A percentile compares a stretch with the other conserved stretches of the same genome.
Conservation (phyloP, 2,797 vertebrate genomes). For the Gambusia yucatana region DNA sequence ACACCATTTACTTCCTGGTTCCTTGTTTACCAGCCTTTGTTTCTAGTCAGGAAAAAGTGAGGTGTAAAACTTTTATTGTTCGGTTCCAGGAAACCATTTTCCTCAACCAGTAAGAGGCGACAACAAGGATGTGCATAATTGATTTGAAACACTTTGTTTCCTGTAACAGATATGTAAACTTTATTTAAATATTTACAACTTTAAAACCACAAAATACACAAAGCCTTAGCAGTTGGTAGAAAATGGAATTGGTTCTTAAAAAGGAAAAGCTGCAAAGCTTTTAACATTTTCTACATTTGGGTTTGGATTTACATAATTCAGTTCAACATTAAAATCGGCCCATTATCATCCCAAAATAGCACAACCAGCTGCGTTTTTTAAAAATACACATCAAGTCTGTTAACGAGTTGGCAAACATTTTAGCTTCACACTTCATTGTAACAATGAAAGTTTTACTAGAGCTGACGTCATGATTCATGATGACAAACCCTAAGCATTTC, state of each 20-base stretch:
- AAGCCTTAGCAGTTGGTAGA: background rate
- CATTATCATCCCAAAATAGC: background rate
- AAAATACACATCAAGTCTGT: background rate
- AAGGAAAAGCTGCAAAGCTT: no score
- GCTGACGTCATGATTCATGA: background rate
- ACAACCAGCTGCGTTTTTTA: background rate
- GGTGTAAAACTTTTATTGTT: fast-evolving
- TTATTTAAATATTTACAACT: background rate
- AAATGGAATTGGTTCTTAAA: background rate
- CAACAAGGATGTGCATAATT: background rate
- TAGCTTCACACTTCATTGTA: background rate
- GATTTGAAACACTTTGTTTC: background rate
- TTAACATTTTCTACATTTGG: background rate
- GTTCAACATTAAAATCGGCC: background rate
- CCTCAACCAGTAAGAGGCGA: background rate
- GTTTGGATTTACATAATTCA: background rate
- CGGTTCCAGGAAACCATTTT: background rate
- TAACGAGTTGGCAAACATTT: background rate
- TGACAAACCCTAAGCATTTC: constrained; percentile 4
- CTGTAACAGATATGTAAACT: background rate
- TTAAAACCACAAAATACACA: background rate
- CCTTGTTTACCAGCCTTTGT: background rate
- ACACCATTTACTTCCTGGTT: background rate
- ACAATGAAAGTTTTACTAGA: background rate
- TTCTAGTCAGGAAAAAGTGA: constrained; percentile 15